These are phyloP conservation scores for Bombylius discolor DNA, from an alignment of 2,888 invertebrate species.

Conservation along the genomic window DNA sequence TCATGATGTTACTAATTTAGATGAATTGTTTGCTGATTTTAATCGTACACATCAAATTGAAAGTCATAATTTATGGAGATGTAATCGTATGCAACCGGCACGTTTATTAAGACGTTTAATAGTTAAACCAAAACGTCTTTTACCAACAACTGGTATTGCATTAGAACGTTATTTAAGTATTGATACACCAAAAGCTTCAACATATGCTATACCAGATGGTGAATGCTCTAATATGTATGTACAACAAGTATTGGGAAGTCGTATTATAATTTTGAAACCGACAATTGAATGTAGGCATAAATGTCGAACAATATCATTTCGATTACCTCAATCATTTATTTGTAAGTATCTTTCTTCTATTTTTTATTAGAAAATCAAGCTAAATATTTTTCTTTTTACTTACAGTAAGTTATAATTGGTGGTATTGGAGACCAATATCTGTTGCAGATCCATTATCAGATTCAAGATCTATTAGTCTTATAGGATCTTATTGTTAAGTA, in stretches of 20 bases:
- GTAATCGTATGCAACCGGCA: slow-evolving; percentile 63
- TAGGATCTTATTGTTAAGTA: slow-evolving; percentile 51
- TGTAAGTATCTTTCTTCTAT: slow-evolving; percentile 45
- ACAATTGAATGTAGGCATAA: slow-evolving; percentile 59
- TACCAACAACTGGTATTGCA: slow-evolving; percentile 60
- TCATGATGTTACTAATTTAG: slow-evolving; percentile 29
- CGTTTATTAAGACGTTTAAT: slow-evolving; percentile 59
- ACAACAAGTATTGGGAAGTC: slow-evolving; percentile 56
- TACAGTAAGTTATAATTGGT: slow-evolving; percentile 62
- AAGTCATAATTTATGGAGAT: slow-evolving; percentile 43
- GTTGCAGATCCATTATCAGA: slow-evolving; percentile 46
- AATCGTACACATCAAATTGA: slow-evolving; percentile 23
- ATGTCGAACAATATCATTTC: slow-evolving; percentile 57
- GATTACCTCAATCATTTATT: slow-evolving; percentile 58
- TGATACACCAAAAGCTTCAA: slow-evolving; percentile 52
- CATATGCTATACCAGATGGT: slow-evolving; percentile 60
- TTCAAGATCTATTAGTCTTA: slow-evolving; percentile 45
- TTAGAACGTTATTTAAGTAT: slow-evolving; percentile 65
- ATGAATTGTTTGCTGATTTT: slow-evolving; percentile 32
- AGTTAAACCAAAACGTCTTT: slow-evolving; percentile 49
- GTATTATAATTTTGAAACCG: slow-evolving; percentile 61
- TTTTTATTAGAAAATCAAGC: neutral
- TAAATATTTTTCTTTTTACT: slow-evolving; percentile 20
- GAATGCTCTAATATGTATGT: slow-evolving; percentile 73
- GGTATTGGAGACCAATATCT: slow-evolving; percentile 61